Base-by-base conservation (phyloP, 2,113 vertebrate species). In the Colistium nudipinnis region DNA sequence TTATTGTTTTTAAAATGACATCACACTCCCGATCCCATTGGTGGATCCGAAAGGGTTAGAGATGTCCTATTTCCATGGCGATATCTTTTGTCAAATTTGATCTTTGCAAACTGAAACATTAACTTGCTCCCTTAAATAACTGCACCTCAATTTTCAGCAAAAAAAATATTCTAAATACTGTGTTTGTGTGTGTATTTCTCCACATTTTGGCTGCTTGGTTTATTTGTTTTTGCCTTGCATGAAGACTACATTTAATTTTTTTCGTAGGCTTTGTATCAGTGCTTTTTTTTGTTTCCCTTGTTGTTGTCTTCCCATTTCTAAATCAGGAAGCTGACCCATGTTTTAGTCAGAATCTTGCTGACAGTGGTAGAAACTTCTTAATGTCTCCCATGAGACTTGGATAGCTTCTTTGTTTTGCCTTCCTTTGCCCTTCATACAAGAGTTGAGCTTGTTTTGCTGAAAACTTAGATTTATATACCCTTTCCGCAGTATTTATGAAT, bases 11-110 rank as follows among this genome's bases (percentile, higher is more conserved):
- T 59, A 51, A 94, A 94, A 90, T 95, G 94, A 95, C 95, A 95
- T 95, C 94, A 93, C 94, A 96, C 94, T 95, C 94, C 96, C 96
- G 95, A 97, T 98, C 96, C 96, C 95, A 88, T 71, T 94, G 87
- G 96, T 97, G 96, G 96, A 97, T 98, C 95, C 89, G 93, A 91
- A 91, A 90, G 93, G 94, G 94, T 93, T 94, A 85, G 91, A 90
- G 90, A 86, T 92, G 86, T 82, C 70, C 74, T 85, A 39, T 81
- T 53, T 84, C 92, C 91, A 92, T 85, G 92, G 92, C 94, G 93
- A 92, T 94, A 91, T 81, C 91, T 95, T 93, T n/a, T 92, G 93
- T 92, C 89, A 90, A 88, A 90, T 88, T 81, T 91, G 88, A 81
- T 90, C 91, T 93, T 94, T 95, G 77, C 89, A 93, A 89, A 64